Base-by-base conservation (phyloP, 2,797 vertebrate species). In the Erithacus rubecula region DNA sequence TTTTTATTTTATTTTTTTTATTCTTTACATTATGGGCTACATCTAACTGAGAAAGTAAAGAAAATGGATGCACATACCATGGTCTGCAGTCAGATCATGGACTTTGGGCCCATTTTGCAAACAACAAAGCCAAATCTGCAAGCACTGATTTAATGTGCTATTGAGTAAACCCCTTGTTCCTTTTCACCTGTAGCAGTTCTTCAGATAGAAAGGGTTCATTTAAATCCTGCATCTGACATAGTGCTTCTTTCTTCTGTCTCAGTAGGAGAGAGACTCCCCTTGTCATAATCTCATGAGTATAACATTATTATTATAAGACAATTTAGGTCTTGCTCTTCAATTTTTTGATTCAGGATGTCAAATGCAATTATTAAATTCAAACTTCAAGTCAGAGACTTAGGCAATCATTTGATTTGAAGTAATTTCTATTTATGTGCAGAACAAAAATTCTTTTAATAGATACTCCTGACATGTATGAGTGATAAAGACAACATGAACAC, bases 291-390 rank as follows among this genome's bases (percentile, higher is more conserved):
- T 39, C 36, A 49, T 77, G 23, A 83, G 83, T 90, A 79, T 79
- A 47, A 43, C 18, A 32, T 70, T 55, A 47, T 68, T 64, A 62
- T 81, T 77, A 15, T 37, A 71, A 79, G 69, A 68, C 29, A 74
- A 24, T 43, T 94, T 86, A 83, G 39, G 19, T 81, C 43, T 94
- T 2, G 3, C 24, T 71, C 52, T 81, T 87, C 65, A 71, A 3
- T 37, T 94, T 89, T 90, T 65, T 21, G 23, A 88, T 86, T 75
- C 39, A 81, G 55, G 79, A 79, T 68, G 58, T 79, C 79, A 94
- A 81, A 65, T 59, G 39, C 39, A 59, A 59, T 94, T 94, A 86
- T 39, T 62, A 90, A 78, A 88, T 86, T 81, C 58, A 95, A 83
- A 44, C 39, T 86, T 78, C 27, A 77, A 37, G 41, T 80, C 34